Evolutionary conservation across 2,888 invertebrate genomes (phyloP).

Genomic region (Chironomus riparius): DNA sequence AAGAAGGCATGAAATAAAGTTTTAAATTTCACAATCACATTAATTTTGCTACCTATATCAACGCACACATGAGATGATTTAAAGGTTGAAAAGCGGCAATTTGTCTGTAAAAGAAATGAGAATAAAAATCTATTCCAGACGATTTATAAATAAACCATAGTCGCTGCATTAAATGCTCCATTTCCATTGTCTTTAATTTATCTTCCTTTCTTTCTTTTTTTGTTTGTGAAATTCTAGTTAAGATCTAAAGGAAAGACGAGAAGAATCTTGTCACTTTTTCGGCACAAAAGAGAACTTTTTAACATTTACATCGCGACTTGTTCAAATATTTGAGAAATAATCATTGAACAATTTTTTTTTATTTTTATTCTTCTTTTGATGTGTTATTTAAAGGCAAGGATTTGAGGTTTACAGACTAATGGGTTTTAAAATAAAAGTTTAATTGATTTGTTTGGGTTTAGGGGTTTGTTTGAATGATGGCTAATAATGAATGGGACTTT

Average conservation of each 20-base stretch:
- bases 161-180: background rate
- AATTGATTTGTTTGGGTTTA: too few species aligned
- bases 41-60: slow-evolving; percentile 14
- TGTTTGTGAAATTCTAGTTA: slow-evolving; percentile 22
- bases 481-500: too few species aligned
- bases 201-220: too few species aligned
- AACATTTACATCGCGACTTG: background rate
- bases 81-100: slow-evolving; percentile 11
- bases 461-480: too few species aligned
- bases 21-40: slow-evolving; percentile 20
- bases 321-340: background rate
- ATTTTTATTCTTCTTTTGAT: too few species aligned
- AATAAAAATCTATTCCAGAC: background rate
- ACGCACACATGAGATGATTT: background rate
- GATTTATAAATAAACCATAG: slow-evolving; percentile 9
- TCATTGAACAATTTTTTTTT: background rate
- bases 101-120: slow-evolving; percentile 3
- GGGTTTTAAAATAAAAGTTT: too few species aligned
- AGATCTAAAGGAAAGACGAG: background rate
- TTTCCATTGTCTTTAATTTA: slow-evolving; percentile 3
- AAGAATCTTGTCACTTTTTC: background rate
- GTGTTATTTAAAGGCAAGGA: too few species aligned
- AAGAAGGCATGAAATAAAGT: background rate
- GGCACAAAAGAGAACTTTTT: background rate
- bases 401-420: background rate